phyloP scores from a whole-genome alignment of 2,797 vertebrate genomes.

The Fringilla coelebs region DNA sequence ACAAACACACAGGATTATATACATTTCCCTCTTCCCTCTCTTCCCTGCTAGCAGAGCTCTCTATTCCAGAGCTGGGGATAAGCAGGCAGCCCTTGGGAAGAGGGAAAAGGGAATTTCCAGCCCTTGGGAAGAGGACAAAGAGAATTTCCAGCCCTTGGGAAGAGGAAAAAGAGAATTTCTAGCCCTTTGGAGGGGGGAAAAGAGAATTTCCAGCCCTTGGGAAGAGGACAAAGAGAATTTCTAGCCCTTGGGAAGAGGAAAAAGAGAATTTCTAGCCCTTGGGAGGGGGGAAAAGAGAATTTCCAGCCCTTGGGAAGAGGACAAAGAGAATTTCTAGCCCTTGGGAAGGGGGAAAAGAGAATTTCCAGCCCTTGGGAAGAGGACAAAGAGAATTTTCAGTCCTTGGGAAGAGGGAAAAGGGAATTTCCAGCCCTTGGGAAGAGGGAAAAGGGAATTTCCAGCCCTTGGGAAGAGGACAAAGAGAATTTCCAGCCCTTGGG shows the following conservation, averaged over 20 bases:
- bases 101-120: too few species aligned
- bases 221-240: background rate
- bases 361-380: too few species aligned
- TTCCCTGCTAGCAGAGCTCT: background rate
- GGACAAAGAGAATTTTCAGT: too few species aligned
- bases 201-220: background rate
- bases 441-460: too few species aligned
- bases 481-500: background rate
- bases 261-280: background rate
- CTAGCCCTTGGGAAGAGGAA: background rate
- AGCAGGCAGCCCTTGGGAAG: background rate
- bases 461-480: too few species aligned
- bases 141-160: background rate
- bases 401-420: too few species aligned
- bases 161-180: background rate
- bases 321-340: background rate
- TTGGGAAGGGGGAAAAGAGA: too few species aligned
- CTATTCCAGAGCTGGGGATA: background rate
- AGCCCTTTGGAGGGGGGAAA: background rate
- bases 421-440: too few species aligned
- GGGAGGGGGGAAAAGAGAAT: too few species aligned
- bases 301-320: too few species aligned
- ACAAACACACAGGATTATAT: background rate
- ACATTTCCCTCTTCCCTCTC: background rate
- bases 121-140: too few species aligned